A percentile compares a stretch with the other conserved stretches of the same genome.
phyloP scores from a whole-genome alignment of 2,113 vertebrate species.

The Chitala chitala region DNA sequence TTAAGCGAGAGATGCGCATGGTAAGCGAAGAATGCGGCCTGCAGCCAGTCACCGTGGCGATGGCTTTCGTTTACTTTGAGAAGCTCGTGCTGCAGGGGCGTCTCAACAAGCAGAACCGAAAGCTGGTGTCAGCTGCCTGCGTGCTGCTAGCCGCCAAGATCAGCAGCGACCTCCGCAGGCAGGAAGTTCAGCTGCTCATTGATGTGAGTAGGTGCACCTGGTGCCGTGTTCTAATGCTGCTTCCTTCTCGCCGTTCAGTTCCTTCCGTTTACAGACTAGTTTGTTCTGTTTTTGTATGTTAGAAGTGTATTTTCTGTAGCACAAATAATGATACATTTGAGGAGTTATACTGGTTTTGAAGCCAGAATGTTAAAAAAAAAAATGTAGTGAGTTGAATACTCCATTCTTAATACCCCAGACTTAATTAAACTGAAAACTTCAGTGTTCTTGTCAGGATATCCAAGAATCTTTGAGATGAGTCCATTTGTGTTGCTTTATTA shows the following conservation, averaged over 20 bases:
- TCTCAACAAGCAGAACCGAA: slow-evolving; percentile 97
- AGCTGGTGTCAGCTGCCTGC: slow-evolving; percentile 86
- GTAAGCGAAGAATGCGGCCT: slow-evolving; percentile 84
- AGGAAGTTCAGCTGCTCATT: slow-evolving; percentile 86
- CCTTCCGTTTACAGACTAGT: too few relatives aligned
- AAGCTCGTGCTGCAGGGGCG: slow-evolving; percentile 93
- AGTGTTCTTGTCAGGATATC: too few relatives aligned
- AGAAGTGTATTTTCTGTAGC: too few relatives aligned
- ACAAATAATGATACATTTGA: too few relatives aligned
- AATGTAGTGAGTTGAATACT: too few relatives aligned
- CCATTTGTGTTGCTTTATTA: too few relatives aligned
- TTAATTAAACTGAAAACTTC: too few relatives aligned
- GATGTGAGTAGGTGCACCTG: slow-evolving; percentile 71
- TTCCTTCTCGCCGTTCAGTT: neutral
- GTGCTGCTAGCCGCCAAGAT: slow-evolving; percentile 96
- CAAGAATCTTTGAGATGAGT: too few relatives aligned
- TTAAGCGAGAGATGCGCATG: slow-evolving; percentile 91
- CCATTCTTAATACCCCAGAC: too few relatives aligned
- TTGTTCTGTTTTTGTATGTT: too few relatives aligned
- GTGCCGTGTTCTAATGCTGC: neutral
- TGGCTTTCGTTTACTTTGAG: slow-evolving; percentile 99
- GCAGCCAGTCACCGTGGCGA: slow-evolving; percentile 86
- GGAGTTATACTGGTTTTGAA: too few relatives aligned
- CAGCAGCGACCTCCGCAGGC: slow-evolving; percentile 91
- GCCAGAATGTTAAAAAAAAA: too few relatives aligned